Evolutionary conservation across 2,888 invertebrate genomes (phyloP), one percentile per base, ranked within the genome.

Genomic region (Aporophyla lueneburgensis): DNA sequence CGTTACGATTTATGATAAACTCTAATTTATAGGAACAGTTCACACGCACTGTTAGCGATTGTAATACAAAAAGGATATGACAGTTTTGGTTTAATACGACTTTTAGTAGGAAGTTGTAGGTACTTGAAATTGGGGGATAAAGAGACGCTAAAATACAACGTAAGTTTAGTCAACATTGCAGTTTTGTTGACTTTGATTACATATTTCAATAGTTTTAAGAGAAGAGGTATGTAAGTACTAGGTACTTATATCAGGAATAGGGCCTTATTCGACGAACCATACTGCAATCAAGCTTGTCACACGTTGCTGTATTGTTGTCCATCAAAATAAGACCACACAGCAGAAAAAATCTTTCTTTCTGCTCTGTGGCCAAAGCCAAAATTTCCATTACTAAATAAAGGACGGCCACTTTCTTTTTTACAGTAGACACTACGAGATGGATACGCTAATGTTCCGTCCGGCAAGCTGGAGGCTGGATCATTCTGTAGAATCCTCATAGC

Each of bases 11-110:
- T 84, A 67, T 73, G 49, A 78, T 79, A 67, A 66, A 67, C 59
- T 72, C 62, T 66, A 78, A 82, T 81, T 86, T 83, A 87, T 88
- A 82, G 83, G 83, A 75, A 69, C 83, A 80, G 89, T 91, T 92
- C 92, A 88, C 91, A 91, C 90, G 90, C 83, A 87, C 84, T 74
- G 78, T 70, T 76, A 79, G 68, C 61, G 58, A 78, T 80, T 84
- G 75, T 81, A 71, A 68, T 73, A 56, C 51, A 61, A 71, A 74
- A 74, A 83, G 82, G 85, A 85, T 82, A 80, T 85, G 78, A 80
- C 82, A 81, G 80, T 85, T 86, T 86, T 78, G 74, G 76, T 80
- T 74, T 70, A 72, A 80, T 80, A 56, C 33, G 33, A 54, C n/a
- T 66, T 71, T 66, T 71, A 65, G 56, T 53, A 62, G 81, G 79